phyloP scores from a whole-genome alignment of 2,797 vertebrate genomes.

The Xiphophorus birchmanni region DNA sequence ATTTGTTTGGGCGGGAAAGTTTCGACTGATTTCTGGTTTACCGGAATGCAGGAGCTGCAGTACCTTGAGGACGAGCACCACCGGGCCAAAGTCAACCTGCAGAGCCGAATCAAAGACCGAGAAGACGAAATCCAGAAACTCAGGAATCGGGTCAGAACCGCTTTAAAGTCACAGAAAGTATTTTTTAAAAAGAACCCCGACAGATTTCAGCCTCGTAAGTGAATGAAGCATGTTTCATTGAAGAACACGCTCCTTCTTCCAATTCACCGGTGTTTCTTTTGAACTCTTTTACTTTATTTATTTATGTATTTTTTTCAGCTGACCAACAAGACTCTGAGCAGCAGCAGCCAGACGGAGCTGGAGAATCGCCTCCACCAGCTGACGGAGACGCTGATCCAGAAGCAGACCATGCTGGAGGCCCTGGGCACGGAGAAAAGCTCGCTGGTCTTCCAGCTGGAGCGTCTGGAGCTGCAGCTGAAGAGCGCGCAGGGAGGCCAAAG shows the following conservation, averaged over 20 bases:
- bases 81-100: conserved; percentile 88
- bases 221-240: neutral
- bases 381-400: conserved; percentile 98
- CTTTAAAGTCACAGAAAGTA: neutral
- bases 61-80: conserved; percentile 94
- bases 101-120: conserved; percentile 93
- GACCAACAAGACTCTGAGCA: conserved; percentile 95
- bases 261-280: neutral
- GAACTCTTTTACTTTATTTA: neutral
- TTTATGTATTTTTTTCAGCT: conserved; percentile 75
- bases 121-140: conserved; percentile 99
- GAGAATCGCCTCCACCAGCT: conserved; percentile 96
- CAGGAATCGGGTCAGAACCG: conserved; percentile 89
- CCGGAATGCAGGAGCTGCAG: conserved; percentile 84
- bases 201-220: neutral
- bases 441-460: conserved; percentile 94
- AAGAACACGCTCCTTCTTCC: neutral
- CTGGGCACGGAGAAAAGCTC: conserved; percentile 97
- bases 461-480: conserved; percentile 92
- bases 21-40: neutral
- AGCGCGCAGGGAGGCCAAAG: conserved; percentile 78
- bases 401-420: conserved; percentile 97
- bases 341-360: conserved; percentile 91
- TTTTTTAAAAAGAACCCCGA: neutral
- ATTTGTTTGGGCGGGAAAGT: neutral